Evolutionary conservation across 2,113 vertebrate genomes (phyloP), one percentile per base, ranked within the genome.

Genomic region (Syngnathus floridae): DNA sequence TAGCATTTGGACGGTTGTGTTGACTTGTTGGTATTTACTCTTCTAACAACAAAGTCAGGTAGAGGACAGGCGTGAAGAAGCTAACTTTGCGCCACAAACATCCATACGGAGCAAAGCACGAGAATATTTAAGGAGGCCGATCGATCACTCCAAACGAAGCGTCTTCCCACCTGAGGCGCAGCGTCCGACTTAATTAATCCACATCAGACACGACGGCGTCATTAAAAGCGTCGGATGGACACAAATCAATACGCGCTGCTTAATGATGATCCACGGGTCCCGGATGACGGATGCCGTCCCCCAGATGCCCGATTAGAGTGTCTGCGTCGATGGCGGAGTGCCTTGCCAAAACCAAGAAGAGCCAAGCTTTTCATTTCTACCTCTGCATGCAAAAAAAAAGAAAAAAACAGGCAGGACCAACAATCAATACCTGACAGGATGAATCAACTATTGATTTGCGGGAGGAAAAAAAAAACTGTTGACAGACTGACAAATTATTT

Each of bases 31-130:
- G 74, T 82, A 78, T 87, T 80, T 84, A 55, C 77, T 77, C 66
- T 49, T 71, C 69, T 74, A 76, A 86, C 79, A 87, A 81, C 71
- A 82, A 86, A 82, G 79, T 78, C 79, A 79, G 71, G 57, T 67
- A 38, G 79, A 82, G 77, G 79, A 63, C 76, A 78, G 56, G 54
- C 51, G 2, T 2, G 0, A 64, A 51, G 72, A 70, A 73, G 60
- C 62, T 71, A 66, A 66, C 38, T 56, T 68, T 62, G 76, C 74
- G 62, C 73, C 2, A 64, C 71, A 46, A 64, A 70, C 55, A 40
- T 41, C 58, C 58, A 38, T 38, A n/a, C 5, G 35, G 57, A n/a
- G 36, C 57, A 35, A 56, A 56, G 57, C 17, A 13, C 17, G 40
- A 11, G 57, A 59, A 59, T 59, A n/a, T 59, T 59, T 59, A 59